Evolutionary conservation across 2,113 vertebrate genomes (phyloP).

Genomic region (Ceuthmochares aereus): DNA sequence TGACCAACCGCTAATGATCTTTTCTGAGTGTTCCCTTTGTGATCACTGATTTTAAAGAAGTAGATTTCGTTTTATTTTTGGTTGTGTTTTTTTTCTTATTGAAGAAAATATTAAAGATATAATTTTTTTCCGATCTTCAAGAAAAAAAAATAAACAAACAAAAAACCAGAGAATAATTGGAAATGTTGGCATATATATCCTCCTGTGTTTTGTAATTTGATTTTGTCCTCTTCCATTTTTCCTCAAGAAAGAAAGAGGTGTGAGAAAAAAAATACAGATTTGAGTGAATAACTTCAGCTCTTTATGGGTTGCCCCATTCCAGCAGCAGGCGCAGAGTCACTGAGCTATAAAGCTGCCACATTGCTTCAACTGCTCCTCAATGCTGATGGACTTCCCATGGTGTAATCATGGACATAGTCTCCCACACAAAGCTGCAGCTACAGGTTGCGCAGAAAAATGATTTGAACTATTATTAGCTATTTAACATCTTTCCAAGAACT

Average conservation of each 20-base stretch:
- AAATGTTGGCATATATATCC: not conserved
- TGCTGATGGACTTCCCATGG: not conserved
- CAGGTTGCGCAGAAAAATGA: not conserved
- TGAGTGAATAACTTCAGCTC: not conserved
- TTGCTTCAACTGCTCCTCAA: not conserved
- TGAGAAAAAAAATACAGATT: not conserved
- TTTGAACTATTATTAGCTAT: not conserved
- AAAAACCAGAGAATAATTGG: not conserved
- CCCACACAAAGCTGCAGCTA: not conserved
- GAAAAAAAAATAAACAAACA: not conserved
- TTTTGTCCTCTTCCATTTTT: not conserved
- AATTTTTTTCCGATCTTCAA: not conserved
- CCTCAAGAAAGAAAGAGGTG: not conserved
- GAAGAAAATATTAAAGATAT: not conserved
- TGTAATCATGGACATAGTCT: not conserved
- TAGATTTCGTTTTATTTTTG: not conserved
- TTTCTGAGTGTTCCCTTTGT: not conserved
- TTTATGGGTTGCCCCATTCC: not conserved
- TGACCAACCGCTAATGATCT: not conserved
- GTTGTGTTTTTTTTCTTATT: not conserved
- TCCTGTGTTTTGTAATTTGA: not conserved
- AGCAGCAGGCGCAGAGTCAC: not conserved
- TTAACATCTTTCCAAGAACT: not conserved
- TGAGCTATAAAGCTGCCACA: fast-evolving
- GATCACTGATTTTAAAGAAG: not conserved